These are phyloP conservation scores for Cherax destructor DNA, from an alignment of 1,140 invertebrate genomes.

Conservation along the genomic window DNA sequence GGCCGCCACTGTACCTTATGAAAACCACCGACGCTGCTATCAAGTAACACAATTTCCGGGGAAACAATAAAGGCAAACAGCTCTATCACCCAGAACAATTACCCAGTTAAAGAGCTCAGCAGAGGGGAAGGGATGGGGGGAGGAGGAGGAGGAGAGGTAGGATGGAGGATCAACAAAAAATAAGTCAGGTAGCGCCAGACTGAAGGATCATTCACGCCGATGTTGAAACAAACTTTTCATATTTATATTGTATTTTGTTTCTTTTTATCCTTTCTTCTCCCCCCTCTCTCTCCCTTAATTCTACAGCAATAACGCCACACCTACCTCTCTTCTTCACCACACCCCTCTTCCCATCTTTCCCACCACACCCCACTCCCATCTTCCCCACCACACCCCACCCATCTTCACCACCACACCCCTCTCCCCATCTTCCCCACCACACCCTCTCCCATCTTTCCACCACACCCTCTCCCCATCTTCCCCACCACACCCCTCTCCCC, in stretches of 20 bases:
- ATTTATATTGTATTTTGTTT: no score
- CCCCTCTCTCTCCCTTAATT: not conserved
- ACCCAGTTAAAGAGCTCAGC: not conserved
- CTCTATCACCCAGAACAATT: not conserved
- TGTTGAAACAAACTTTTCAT: no score
- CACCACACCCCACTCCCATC: no score
- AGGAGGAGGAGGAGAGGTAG: not conserved
- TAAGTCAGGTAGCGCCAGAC: no score
- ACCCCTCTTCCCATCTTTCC: not conserved
- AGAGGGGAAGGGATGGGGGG: not conserved
- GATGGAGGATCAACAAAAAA: not conserved
- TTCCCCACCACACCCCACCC: not conserved
- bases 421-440: no score
- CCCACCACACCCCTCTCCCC: no score
- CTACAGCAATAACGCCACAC: not conserved
- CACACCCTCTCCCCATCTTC: no score
- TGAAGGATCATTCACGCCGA: no score
- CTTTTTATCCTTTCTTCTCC: no score
- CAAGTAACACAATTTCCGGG: not conserved
- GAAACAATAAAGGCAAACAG: not conserved
- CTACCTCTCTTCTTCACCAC: not conserved
- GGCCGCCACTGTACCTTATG: not conserved
- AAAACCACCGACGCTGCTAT: not conserved
- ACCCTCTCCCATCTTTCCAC: no score
- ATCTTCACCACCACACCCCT: no score